phyloP scores from a whole-genome alignment of 64 coral and sea anemone genomes.

The Astreopora myriophthalma region DNA sequence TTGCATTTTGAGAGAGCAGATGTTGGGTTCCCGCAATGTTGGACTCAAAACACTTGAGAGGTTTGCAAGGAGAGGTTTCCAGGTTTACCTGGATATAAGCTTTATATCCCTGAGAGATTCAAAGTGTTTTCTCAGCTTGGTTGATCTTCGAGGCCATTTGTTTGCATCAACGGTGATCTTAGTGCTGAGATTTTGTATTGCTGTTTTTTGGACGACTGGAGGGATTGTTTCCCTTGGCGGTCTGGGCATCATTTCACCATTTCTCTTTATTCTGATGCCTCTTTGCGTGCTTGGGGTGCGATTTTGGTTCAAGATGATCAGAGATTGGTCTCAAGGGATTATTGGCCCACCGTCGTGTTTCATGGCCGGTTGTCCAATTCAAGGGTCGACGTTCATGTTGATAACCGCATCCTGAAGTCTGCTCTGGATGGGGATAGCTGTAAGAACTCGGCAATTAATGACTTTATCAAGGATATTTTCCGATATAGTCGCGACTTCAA shows the following conservation, averaged over 20 bases:
- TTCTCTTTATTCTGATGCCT: conserved; percentile 37
- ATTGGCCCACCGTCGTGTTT: conserved; percentile 38
- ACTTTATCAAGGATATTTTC: conserved; percentile 37
- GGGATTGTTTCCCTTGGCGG: conserved; percentile 21
- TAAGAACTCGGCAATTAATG: conserved; percentile 27
- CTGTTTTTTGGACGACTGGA: conserved; percentile 48
- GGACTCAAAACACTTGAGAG: conserved; percentile 18
- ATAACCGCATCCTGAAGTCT: background rate
- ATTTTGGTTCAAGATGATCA: background rate
- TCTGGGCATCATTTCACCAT: conserved; percentile 11
- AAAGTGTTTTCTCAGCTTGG: conserved; percentile 21
- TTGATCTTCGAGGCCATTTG: background rate
- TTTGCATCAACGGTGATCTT: background rate
- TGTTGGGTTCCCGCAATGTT: background rate
- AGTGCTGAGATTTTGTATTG: conserved; percentile 1
- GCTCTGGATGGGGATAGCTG: conserved; percentile 46
- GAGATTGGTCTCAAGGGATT: conserved; percentile 16
- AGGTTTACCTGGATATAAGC: conserved; percentile 43
- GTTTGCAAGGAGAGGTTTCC: conserved; percentile 21
- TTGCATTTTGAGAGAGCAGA: conserved; percentile 3
- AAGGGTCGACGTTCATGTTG: conserved; percentile 27
- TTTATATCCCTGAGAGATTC: conserved; percentile 18
- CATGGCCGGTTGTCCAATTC: conserved; percentile 9
- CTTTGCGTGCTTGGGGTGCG: conserved; percentile 43
- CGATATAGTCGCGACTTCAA: conserved; percentile 14